These are phyloP conservation scores for Nymphalis polychloros DNA, from an alignment of 2,888 invertebrate species.

Conservation along the genomic window DNA sequence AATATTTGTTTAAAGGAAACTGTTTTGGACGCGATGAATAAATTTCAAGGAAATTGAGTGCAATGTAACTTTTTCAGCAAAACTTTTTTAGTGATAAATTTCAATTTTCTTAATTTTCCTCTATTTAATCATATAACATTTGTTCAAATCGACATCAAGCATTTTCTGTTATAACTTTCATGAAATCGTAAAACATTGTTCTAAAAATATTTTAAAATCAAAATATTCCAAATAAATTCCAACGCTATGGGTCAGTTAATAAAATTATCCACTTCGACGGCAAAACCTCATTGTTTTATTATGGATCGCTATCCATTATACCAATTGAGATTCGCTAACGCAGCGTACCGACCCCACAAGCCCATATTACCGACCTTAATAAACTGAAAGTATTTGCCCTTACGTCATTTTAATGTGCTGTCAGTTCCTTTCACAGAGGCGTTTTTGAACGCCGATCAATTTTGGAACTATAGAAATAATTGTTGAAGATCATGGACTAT, in stretches of 20 bases:
- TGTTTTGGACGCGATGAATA: no score
- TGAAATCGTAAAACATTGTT: no score
- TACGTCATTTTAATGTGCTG: constrained; percentile 39
- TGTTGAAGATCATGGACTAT: no score
- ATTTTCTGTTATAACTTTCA: no score
- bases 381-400: constrained; percentile 39
- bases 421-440: constrained; percentile 22
- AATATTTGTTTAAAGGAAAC: no score
- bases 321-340: constrained; percentile 29
- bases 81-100: no score
- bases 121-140: no score
- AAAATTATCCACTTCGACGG: constrained; percentile 10
- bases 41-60: no score
- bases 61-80: no score
- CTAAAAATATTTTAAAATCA: not conserved
- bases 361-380: constrained; percentile 39
- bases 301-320: constrained; percentile 22
- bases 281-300: constrained; percentile 26
- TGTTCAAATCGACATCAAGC: no score
- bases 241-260: constrained; percentile 1
- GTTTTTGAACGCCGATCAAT: not conserved
- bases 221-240: not conserved
- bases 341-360: constrained; percentile 32
- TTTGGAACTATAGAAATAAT: not conserved
- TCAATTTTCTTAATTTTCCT: no score